These are phyloP conservation scores for Lamellibrachia satsuma DNA, from an alignment of 2,888 invertebrate species.

Conservation along the genomic window DNA sequence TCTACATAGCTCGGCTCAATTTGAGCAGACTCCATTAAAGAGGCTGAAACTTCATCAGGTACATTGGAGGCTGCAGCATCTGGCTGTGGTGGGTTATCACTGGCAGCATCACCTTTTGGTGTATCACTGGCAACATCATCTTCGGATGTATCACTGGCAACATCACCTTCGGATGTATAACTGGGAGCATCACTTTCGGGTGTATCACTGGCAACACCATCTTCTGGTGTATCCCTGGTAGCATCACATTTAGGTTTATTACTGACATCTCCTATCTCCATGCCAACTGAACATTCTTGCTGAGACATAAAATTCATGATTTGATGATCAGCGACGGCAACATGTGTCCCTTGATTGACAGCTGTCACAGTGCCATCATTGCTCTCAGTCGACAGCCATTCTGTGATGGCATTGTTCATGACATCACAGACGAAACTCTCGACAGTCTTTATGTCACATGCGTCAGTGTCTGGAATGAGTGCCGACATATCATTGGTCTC, in stretches of 20 bases:
- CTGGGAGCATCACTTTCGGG: not conserved
- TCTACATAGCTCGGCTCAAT: not conserved
- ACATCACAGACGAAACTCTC: conserved; percentile 9
- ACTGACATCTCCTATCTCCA: not conserved
- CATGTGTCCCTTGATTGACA: conserved; percentile 3
- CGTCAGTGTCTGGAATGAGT: not conserved
- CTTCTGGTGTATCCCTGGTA: not conserved
- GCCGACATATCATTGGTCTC: not conserved
- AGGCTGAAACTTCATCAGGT: not conserved
- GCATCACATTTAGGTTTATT: not conserved
- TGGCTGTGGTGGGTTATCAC: not conserved
- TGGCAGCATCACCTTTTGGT: not conserved
- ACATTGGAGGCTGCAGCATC: not conserved
- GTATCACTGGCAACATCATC: not conserved
- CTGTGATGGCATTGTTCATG: not conserved
- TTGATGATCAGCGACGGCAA: not conserved
- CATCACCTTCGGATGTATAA: not conserved
- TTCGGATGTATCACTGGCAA: not conserved
- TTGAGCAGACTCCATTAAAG: not conserved
- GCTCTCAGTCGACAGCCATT: not conserved
- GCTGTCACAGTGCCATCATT: not conserved
- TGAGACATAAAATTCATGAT: not conserved
- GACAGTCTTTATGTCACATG: not conserved
- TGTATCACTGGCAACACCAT: not conserved
- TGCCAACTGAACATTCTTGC: not conserved